These are phyloP conservation scores for Diarsia mendica DNA, from an alignment of 2,888 invertebrate genomes.

Conservation along the genomic window DNA sequence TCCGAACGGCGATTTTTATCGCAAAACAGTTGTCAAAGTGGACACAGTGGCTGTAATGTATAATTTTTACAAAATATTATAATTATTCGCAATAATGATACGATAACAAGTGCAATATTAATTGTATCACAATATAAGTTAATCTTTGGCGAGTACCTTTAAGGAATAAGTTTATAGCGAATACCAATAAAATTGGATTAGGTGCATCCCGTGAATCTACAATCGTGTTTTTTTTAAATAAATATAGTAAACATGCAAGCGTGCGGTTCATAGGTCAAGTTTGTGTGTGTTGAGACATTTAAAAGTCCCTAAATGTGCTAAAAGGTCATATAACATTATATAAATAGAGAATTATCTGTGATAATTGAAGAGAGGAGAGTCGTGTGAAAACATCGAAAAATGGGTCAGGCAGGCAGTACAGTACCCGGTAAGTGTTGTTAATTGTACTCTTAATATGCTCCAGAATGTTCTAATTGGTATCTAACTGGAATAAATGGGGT, in stretches of 20 bases:
- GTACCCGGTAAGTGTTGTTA: conserved; percentile 84
- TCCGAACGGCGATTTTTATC: conserved; percentile 58
- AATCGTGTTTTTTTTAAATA: conserved; percentile 66
- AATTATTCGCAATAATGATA: conserved; percentile 67
- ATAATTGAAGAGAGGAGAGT: conserved; percentile 58
- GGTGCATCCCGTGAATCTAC: conserved; percentile 40
- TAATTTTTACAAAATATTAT: conserved; percentile 57
- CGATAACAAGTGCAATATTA: conserved; percentile 67
- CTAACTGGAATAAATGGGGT: conserved; percentile 71
- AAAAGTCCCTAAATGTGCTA: conserved; percentile 68
- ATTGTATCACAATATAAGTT: conserved; percentile 31
- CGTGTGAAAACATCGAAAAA: conserved; percentile 67
- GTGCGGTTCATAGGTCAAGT: conserved; percentile 80
- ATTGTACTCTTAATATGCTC: conserved; percentile 69
- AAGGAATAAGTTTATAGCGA: conserved; percentile 30
- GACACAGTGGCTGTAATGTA: conserved; percentile 51
- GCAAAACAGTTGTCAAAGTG: conserved; percentile 55
- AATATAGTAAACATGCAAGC: conserved; percentile 75
- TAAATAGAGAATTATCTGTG: conserved; percentile 56
- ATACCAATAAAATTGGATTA: conserved; percentile 36
- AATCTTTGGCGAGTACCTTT: conserved; percentile 18
- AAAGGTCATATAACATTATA: conserved; percentile 69
- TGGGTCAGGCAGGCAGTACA: conserved; percentile 86
- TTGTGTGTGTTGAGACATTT: conserved; percentile 71
- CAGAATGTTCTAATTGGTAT: conserved; percentile 71